Base-by-base conservation (phyloP, 2,888 invertebrate species). In the Apodemia mormo region DNA sequence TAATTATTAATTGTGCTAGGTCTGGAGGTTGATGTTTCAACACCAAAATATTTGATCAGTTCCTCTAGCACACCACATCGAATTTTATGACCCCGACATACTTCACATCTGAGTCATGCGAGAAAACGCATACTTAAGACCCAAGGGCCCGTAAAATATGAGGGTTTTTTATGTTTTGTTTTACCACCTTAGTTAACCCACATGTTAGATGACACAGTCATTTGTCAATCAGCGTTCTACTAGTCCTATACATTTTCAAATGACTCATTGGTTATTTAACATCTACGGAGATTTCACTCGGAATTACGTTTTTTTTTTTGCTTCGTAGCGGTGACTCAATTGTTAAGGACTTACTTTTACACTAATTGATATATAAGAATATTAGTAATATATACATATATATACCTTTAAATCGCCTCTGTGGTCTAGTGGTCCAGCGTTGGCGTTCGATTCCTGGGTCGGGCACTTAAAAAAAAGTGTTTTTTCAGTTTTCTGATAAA, bases 101-200 rank as follows among this genome's bases (percentile, higher is more conserved):
- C 87, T 87, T 88, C 77, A 75, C 66, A 72, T 74, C 80, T 91
- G 90, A 92, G 78, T 92, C 91, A 91, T 77, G 54, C 61, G 82
- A 78, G 88, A 89, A 88, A 89, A 88, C 86, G 70, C 72, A 56
- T 72, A 76, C 74, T 72, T 74, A 76, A 76, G 75, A 74, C 70
- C 70, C 68, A 70, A 69, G 74, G 69, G 73, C 70, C 67, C 54
- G 67, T 54, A 71, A 71, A 72, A 69, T 70, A 71, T 22, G 70
- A 65, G 72, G 43, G 65, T 70, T 54, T 68, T 40, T 68, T 71
- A 69, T 68, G 65, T 71, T 67, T 70, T 56, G 67, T 69, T 14
- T 58, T 70, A 69, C 54, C 67, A 68, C 69, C 71, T 61, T 49
- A 69, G 69, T 67, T 70, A 68, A 71, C 69, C 69, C 69, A 69